These are phyloP conservation scores for Uropetala carovei DNA, from an alignment of 2,888 invertebrate species.

Conservation along the genomic window DNA sequence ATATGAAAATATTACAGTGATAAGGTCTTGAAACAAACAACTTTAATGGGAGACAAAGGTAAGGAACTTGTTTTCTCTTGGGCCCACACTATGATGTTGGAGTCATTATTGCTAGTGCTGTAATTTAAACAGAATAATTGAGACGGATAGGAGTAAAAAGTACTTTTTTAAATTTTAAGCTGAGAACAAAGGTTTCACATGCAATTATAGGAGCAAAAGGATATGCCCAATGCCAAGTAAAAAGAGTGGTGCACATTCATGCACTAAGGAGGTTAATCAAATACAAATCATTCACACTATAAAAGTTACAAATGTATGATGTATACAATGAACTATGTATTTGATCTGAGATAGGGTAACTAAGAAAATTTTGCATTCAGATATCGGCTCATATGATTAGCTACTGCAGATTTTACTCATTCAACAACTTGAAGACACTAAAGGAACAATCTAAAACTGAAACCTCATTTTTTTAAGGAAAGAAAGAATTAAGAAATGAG, in stretches of 20 bases:
- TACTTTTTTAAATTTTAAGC: not conserved
- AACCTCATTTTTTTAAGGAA: not conserved
- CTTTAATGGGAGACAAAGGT: not conserved
- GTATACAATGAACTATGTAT: not conserved
- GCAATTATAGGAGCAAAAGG: not conserved
- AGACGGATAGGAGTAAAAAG: constrained; percentile 13
- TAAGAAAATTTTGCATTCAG: not conserved
- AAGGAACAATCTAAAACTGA: not conserved
- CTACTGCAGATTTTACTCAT: not conserved
- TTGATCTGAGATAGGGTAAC: not conserved
- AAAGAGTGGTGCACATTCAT: not conserved
- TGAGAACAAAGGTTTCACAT: constrained; percentile 23
- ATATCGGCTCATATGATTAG: not conserved
- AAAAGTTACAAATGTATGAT: not conserved
- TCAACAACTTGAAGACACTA: not conserved
- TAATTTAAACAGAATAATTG: constrained; percentile 48
- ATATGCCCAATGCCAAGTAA: not conserved
- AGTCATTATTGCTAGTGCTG: constrained; percentile 52
- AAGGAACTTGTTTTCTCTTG: constrained; percentile 44
- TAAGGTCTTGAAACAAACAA: constrained; percentile 23
- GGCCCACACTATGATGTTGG: constrained; percentile 44
- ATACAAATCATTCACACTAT: not conserved
- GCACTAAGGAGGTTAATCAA: not conserved
- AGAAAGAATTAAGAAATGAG: not conserved
- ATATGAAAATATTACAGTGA: constrained; percentile 32